Evolutionary conservation across 2,888 invertebrate species (phyloP).

Genomic region (Amphimallon solstitiale): DNA sequence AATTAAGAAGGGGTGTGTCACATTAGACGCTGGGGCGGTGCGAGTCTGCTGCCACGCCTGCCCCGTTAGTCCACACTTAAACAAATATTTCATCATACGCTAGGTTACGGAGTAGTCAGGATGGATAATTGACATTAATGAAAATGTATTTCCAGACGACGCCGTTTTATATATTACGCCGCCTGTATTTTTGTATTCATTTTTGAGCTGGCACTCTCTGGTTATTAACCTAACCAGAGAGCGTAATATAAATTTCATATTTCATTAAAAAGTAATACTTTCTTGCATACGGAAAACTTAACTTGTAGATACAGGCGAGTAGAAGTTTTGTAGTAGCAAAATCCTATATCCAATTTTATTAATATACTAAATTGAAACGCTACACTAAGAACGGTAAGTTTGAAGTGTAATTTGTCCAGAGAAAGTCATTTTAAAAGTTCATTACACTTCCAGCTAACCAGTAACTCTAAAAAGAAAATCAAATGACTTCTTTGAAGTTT

Average conservation of each 20-base stretch:
- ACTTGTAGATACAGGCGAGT: neutral
- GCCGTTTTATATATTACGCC: conserved; percentile 21
- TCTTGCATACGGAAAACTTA: neutral
- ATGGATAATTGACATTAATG: conserved; percentile 37
- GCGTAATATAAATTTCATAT: conserved; percentile 13
- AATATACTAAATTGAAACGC: too few relatives aligned
- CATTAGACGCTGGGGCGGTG: conserved; percentile 57
- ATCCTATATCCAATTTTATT: too few relatives aligned
- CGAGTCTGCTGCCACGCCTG: conserved; percentile 52
- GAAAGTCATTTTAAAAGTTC: too few relatives aligned
- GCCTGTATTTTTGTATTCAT: conserved; percentile 20
- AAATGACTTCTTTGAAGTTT: too few relatives aligned
- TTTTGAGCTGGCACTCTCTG: neutral
- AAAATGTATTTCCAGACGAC: conserved; percentile 35
- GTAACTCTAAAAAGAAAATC: too few relatives aligned
- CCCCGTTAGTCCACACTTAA: conserved; percentile 43
- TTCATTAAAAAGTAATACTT: conserved; percentile 33
- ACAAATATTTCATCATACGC: conserved; percentile 39
- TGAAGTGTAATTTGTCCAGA: too few relatives aligned
- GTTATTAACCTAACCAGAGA: too few relatives aligned
- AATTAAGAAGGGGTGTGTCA: conserved; percentile 61
- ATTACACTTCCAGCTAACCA: too few relatives aligned
- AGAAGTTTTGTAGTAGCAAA: too few relatives aligned
- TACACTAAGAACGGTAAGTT: too few relatives aligned
- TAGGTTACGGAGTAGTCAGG: conserved; percentile 26